phyloP scores from a whole-genome alignment of 2,113 vertebrate species.

The Notothenia coriiceps region DNA sequence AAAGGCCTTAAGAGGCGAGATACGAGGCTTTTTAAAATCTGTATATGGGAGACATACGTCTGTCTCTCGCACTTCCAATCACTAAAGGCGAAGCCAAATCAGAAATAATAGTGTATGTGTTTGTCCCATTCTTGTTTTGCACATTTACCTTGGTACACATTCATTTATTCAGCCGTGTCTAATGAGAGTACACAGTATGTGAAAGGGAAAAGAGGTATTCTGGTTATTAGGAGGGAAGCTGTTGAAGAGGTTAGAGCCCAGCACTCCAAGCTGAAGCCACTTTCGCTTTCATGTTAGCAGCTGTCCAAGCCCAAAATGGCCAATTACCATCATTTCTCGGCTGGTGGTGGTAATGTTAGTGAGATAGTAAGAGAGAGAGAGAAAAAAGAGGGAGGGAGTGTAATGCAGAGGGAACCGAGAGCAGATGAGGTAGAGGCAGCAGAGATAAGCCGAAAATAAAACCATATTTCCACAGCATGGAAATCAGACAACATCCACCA shows the following conservation, averaged over 20 bases:
- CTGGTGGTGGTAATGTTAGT: constrained; percentile 72
- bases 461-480: constrained; percentile 71
- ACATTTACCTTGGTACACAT: constrained; percentile 27
- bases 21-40: constrained; percentile 74
- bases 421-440: constrained; percentile 70
- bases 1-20: constrained; percentile 70
- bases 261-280: constrained; percentile 73
- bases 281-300: constrained; percentile 82
- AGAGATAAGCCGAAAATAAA: constrained; percentile 76
- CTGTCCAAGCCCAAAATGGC: constrained; percentile 80
- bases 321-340: constrained; percentile 83
- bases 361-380: constrained; percentile 43
- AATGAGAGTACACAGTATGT: constrained; percentile 25
- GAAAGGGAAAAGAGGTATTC: constrained; percentile 36
- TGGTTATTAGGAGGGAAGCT: constrained; percentile 66
- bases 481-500: constrained; percentile 78
- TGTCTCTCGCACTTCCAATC: constrained; percentile 43
- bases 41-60: constrained; percentile 55
- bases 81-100: constrained; percentile 22
- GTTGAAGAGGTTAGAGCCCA: constrained; percentile 72
- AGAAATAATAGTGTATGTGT: constrained; percentile 9
- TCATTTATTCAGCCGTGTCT: constrained; percentile 42
- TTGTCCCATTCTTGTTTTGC: constrained; percentile 27
- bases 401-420: constrained; percentile 31
- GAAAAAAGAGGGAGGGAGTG: constrained; percentile 17